phyloP scores from a whole-genome alignment of 2,888 invertebrate species.

The Mycalesis mineus region DNA sequence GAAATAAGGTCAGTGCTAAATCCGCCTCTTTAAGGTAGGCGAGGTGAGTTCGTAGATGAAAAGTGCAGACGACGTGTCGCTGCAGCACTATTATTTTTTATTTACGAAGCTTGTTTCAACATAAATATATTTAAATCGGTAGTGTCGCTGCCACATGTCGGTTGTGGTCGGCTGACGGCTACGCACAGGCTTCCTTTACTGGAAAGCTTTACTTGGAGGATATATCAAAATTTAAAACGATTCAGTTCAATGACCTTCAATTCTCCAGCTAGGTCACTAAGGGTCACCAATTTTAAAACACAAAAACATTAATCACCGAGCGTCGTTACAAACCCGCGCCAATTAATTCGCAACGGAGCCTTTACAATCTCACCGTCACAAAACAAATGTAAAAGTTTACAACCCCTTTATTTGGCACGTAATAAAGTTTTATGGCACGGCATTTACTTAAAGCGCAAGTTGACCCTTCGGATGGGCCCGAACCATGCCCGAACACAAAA shows the following conservation, averaged over 20 bases:
- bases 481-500: constrained; percentile 52
- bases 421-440: constrained; percentile 73
- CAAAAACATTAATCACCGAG: neutral
- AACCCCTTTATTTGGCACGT: constrained; percentile 75
- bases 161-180: too few relatives aligned
- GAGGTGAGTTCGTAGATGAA: too few relatives aligned
- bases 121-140: too few relatives aligned
- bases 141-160: too few relatives aligned
- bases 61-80: too few relatives aligned
- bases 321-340: neutral
- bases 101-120: too few relatives aligned
- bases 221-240: too few relatives aligned
- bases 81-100: too few relatives aligned
- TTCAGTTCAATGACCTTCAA: neutral
- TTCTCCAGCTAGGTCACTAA: neutral
- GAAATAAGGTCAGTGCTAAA: too few relatives aligned
- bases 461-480: constrained; percentile 59
- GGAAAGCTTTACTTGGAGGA: too few relatives aligned
- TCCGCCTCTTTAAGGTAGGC: too few relatives aligned
- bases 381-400: constrained; percentile 65
- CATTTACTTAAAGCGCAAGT: constrained; percentile 69
- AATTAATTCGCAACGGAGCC: constrained; percentile 46
- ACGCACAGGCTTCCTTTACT: too few relatives aligned
- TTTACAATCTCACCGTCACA: constrained; percentile 55
- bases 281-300: neutral